These are phyloP conservation scores for Aptenodytes forsteri DNA, from an alignment of 2,113 vertebrate species.

Conservation along the genomic window DNA sequence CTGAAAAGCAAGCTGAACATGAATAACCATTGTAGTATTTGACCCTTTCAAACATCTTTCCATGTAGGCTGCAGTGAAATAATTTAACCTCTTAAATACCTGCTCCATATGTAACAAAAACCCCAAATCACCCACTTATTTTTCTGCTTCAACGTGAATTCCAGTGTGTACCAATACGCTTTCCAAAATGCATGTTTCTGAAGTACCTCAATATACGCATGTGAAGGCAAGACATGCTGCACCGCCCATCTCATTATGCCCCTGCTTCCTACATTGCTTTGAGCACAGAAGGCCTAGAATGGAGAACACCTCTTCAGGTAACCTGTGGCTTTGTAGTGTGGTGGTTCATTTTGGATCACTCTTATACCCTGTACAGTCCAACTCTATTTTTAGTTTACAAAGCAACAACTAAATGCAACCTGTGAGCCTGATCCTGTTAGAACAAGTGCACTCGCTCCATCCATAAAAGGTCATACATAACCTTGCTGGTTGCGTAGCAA, in stretches of 20 bases:
- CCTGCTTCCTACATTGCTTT: background rate
- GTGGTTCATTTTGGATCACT: background rate
- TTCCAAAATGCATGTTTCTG: background rate
- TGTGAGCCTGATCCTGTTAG: background rate
- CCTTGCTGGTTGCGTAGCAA: background rate
- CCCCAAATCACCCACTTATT: background rate
- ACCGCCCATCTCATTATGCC: background rate
- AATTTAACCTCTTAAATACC: background rate
- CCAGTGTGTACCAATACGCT: background rate
- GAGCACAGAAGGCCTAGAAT: background rate
- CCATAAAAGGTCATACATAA: background rate
- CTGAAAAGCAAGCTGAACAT: slow-evolving; percentile 80
- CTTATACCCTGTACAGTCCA: background rate
- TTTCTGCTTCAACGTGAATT: background rate
- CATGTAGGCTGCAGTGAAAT: background rate
- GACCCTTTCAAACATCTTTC: slow-evolving; percentile 80
- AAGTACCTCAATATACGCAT: background rate
- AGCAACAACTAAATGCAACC: background rate
- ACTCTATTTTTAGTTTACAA: background rate
- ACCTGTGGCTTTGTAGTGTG: background rate
- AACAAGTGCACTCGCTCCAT: background rate
- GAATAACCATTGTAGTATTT: slow-evolving; percentile 79
- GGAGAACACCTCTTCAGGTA: background rate
- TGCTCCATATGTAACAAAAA: background rate
- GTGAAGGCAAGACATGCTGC: background rate